Conservation (phyloP, 2,797 vertebrate genomes). For the Champsocephalus esox region DNA sequence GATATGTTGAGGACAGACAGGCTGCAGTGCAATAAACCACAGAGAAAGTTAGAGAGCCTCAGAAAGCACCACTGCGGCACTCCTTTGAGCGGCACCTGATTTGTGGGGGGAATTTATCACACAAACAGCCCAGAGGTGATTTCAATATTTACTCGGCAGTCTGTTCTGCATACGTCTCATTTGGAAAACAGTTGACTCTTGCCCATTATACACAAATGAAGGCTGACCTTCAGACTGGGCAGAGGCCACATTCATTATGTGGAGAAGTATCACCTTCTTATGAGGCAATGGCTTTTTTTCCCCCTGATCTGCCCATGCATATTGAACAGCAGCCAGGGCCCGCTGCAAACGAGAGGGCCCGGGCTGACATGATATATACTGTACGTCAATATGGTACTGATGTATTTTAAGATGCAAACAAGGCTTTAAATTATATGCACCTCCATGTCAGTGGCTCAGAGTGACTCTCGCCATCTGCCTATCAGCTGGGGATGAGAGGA, state of each 20-base stretch:
- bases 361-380: conserved; percentile 96
- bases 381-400: conserved; percentile 99
- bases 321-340: conserved; percentile 84
- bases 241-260: conserved; percentile 90
- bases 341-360: conserved; percentile 85
- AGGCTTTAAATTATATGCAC: conserved; percentile 99
- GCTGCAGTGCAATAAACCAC: conserved; percentile 65
- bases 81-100: conserved; percentile 77
- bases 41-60: conserved; percentile 68
- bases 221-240: conserved; percentile 92
- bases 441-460: conserved; percentile 95
- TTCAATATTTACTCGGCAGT: conserved; percentile 84
- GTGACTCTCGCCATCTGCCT: conserved; percentile 96
- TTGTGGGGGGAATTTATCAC: conserved; percentile 82
- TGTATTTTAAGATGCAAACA: conserved; percentile 99
- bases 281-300: conserved; percentile 60
- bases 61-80: conserved; percentile 63
- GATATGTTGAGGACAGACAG: conserved; percentile 14
- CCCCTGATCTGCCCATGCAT: conserved; percentile 79
- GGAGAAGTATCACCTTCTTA: conserved; percentile 84
- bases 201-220: conserved; percentile 94
- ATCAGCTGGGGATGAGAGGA: conserved; percentile 96
- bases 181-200: conserved; percentile 90
- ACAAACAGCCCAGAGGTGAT: conserved; percentile 86
- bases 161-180: conserved; percentile 87